Conservation (phyloP, 1,140 invertebrate genomes). For the Pseudoatta argentina region DNA sequence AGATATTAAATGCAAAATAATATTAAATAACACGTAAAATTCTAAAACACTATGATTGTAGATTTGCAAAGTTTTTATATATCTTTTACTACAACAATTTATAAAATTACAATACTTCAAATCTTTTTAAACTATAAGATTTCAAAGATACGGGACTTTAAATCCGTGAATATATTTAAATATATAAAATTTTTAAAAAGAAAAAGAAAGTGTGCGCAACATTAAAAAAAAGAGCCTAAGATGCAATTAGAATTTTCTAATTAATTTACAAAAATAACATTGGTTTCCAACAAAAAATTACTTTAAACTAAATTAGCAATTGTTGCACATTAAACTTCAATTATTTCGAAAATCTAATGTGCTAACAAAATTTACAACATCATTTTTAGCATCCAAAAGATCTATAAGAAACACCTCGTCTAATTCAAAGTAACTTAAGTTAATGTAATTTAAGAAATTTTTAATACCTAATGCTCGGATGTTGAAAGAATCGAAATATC, state of each 20-base stretch:
- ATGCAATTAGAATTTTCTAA: not conserved
- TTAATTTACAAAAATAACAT: not conserved
- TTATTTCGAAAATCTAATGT: no score
- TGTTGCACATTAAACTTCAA: no score
- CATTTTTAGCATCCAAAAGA: no score
- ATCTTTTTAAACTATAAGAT: not conserved
- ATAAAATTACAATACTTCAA: not conserved
- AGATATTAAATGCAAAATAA: not conserved
- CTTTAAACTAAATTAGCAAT: no score
- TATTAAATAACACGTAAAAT: not conserved
- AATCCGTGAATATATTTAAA: not conserved
- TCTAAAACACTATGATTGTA: not conserved
- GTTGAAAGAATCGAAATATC: conserved; percentile 2
- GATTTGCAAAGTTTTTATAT: not conserved
- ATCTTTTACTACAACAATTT: not conserved
- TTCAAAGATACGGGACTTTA: not conserved
- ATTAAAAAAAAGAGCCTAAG: not conserved
- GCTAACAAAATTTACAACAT: no score
- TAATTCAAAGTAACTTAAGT: no score
- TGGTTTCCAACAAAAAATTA: no score
- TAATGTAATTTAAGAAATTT: not conserved
- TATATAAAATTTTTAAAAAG: not conserved
- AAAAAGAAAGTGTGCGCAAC: not conserved
- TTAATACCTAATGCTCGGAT: not conserved
- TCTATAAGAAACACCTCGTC: no score